These are phyloP conservation scores for Papilio glaucus DNA, from an alignment of 1,140 invertebrate genomes.

Conservation along the genomic window DNA sequence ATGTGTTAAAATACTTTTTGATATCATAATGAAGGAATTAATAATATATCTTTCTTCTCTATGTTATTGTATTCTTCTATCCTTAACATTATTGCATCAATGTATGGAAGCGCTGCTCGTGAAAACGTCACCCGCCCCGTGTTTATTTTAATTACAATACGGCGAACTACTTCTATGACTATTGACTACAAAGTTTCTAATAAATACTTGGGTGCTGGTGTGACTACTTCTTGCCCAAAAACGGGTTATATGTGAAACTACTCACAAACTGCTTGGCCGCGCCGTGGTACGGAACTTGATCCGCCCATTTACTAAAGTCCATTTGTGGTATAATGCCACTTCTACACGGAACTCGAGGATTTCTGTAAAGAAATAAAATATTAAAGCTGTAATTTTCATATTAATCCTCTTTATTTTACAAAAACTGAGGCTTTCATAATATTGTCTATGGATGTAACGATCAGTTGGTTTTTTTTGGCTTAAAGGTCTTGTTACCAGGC, in stretches of 20 bases:
- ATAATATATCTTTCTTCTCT: too few relatives aligned
- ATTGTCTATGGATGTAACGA: constrained; percentile 2
- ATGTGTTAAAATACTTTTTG: too few relatives aligned
- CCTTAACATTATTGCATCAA: too few relatives aligned
- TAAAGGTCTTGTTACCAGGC: too few relatives aligned
- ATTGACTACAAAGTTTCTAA: constrained; percentile 40
- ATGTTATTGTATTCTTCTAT: too few relatives aligned
- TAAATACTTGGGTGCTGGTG: constrained; percentile 55
- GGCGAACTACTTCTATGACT: constrained; percentile 33
- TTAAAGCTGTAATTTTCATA: neutral
- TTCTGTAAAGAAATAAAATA: constrained; percentile 84
- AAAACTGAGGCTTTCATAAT: neutral
- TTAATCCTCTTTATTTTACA: neutral
- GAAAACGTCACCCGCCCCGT: neutral
- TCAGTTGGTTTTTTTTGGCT: too few relatives aligned
- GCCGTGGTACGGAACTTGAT: constrained; percentile 81
- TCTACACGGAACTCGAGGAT: constrained; percentile 94
- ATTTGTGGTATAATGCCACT: constrained; percentile 93
- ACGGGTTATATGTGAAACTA: constrained; percentile 84
- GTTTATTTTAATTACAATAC: constrained; percentile 20
- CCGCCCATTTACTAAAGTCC: constrained; percentile 94
- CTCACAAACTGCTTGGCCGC: constrained; percentile 86
- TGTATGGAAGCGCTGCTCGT: too few relatives aligned
- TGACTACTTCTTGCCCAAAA: constrained; percentile 84
- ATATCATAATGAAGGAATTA: too few relatives aligned